Conservation (phyloP, 2,888 invertebrate genomes). For the Resseliella maxima region DNA sequence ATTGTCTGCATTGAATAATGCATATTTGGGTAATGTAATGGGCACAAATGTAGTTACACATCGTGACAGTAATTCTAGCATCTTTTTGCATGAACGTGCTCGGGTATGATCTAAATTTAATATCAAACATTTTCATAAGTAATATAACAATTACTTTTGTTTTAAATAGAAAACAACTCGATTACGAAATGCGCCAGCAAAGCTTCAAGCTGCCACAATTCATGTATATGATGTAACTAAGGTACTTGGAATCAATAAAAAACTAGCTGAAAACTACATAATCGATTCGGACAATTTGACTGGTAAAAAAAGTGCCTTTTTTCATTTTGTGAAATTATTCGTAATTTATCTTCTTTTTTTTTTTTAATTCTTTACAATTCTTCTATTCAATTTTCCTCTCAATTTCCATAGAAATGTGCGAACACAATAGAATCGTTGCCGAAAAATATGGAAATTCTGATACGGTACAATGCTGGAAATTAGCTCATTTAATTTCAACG, state of each 20-base stretch:
- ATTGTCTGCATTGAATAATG: conserved; percentile 76
- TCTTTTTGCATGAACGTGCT: conserved; percentile 80
- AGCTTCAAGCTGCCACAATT: conserved; percentile 65
- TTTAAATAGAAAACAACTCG: conserved; percentile 68
- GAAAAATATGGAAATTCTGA: conserved; percentile 82
- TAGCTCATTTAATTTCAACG: conserved; percentile 79
- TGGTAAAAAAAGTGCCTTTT: conserved; percentile 51
- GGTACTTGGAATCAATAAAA: conserved; percentile 82
- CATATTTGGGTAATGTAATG: conserved; percentile 67
- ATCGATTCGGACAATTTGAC: conserved; percentile 67
- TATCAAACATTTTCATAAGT: too few species aligned
- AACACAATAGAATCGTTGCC: conserved; percentile 82
- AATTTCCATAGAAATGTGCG: conserved; percentile 80
- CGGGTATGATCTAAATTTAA: conserved; percentile 59
- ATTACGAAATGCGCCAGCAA: conserved; percentile 68
- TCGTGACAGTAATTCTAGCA: conserved; percentile 73
- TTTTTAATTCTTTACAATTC: background rate
- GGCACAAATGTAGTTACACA: conserved; percentile 64
- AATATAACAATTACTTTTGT: too few species aligned
- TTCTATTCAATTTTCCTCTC: background rate
- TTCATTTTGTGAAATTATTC: background rate
- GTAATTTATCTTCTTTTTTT: too few species aligned
- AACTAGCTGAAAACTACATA: conserved; percentile 86
- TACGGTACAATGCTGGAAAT: conserved; percentile 87
- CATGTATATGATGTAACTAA: conserved; percentile 66